Percentiles rank a stretch among this genome's conserved stretches.
phyloP scores from a whole-genome alignment of 2,888 invertebrate genomes.

The Idaea aversata region DNA sequence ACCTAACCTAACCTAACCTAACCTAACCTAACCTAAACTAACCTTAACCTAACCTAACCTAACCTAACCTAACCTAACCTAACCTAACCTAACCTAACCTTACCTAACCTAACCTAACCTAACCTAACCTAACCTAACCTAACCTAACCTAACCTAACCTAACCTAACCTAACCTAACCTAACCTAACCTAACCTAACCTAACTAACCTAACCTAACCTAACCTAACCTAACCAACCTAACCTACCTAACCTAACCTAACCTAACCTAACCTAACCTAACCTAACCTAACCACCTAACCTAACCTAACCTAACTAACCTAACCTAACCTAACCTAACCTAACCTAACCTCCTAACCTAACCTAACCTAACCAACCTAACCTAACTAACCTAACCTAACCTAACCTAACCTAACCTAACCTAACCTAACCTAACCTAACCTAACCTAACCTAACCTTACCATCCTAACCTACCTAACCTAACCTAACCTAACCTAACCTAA shows the following conservation, averaged over 20 bases:
- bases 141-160: conserved; percentile 16
- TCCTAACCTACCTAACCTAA: conserved; percentile 29
- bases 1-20: conserved; percentile 17
- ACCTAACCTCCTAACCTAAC: no score
- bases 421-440: conserved; percentile 30
- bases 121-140: no score
- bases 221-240: no score
- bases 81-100: conserved; percentile 28
- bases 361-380: no score
- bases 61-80: conserved; percentile 17
- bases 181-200: conserved; percentile 13
- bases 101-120: no score
- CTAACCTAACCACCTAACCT: no score
- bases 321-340: conserved; percentile 18
- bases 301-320: conserved; percentile 11
- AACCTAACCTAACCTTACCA: conserved; percentile 28
- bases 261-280: conserved; percentile 12
- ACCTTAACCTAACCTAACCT: no score
- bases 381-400: conserved; percentile 15
- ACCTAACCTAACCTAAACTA: no score
- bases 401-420: conserved; percentile 22
- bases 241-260: conserved; percentile 11
- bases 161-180: conserved; percentile 16
- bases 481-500: conserved; percentile 31
- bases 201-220: no score